Evolutionary conservation across 2,888 invertebrate species (phyloP), one percentile per base, ranked within the genome.

Genomic region (Agrilus cyanescens): DNA sequence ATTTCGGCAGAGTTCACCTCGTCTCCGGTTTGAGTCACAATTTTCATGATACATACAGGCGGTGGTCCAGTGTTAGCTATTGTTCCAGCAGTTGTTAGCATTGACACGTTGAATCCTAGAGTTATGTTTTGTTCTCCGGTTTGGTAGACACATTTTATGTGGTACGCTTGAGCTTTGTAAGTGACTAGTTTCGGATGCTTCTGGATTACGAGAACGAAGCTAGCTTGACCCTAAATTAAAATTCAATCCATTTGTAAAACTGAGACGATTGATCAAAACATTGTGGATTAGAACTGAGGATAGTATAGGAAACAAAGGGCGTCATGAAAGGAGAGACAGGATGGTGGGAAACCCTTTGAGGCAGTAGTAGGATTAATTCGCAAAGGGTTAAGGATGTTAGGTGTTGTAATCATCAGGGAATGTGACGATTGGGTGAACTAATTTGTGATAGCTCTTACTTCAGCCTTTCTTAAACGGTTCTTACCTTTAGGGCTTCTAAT

Each of bases 171-270:
- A 4, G 95, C 91, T 59, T 88, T 87, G 63, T 87, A 88, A 1
- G 95, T 96, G 39, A 95, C 85, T 40, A 96, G 74, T 71, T 90
- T 90, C 0, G 93, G 91, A 78, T 96, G 95, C 68, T 91, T 90
- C 63, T 96, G 95, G 61, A 96, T 88, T 16, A 96, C 91, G 34
- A 96, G 72, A 2, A 94, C 87, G 63, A 93, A 94, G 61, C 87
- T 88, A 16, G 93, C 93, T 62, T 89, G 79, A 39, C 91, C 91
- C 85, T 85, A 65, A 45, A 65, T 62, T 52, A 45, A 44, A 49
- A 47, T 45, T 34, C 16, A 15, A 33, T 18, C 13, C 8, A 25
- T 14, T 29, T 15, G n/a, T 16, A 20, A 20, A 20, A 10, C 25
- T 25, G 8, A 25, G 10, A 25, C 10, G 10, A 10, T 4, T 25